Evolutionary conservation across 2,113 vertebrate species (phyloP).

Genomic region (Falco punctatus): DNA sequence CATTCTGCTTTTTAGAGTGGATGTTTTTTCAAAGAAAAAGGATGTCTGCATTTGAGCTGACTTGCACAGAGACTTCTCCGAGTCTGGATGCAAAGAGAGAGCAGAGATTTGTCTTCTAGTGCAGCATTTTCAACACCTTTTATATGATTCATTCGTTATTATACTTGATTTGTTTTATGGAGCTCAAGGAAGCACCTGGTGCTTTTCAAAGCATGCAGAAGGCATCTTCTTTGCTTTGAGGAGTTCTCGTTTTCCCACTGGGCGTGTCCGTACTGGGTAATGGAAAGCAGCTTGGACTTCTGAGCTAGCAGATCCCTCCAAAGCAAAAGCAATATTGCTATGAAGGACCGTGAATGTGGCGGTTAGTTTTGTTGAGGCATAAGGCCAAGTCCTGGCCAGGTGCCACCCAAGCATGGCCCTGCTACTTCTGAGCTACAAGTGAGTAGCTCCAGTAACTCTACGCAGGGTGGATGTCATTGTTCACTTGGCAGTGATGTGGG

Average conservation of each 20-base stretch:
- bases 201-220: background rate
- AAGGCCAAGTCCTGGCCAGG: background rate
- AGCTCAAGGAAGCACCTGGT: background rate
- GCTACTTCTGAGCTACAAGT: background rate
- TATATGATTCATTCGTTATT: background rate
- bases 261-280: rapidly evolving
- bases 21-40: background rate
- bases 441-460: background rate
- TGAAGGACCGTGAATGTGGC: background rate
- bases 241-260: background rate
- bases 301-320: background rate
- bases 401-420: rapidly evolving
- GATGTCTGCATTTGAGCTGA: background rate
- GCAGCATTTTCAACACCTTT: background rate
- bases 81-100: background rate
- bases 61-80: background rate
- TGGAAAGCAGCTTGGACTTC: background rate
- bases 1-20: slow-evolving; percentile 12
- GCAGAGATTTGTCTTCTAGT: slow-evolving; percentile 37
- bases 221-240: background rate
- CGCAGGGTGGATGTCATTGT: rapidly evolving
- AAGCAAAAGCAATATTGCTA: background rate
- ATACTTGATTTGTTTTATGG: background rate
- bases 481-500: background rate
- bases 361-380: background rate